Percentiles rank a stretch among this genome's conserved stretches.
Evolutionary conservation across 2,113 vertebrate species (phyloP).

Genomic region (Diphyllodes magnificus): DNA sequence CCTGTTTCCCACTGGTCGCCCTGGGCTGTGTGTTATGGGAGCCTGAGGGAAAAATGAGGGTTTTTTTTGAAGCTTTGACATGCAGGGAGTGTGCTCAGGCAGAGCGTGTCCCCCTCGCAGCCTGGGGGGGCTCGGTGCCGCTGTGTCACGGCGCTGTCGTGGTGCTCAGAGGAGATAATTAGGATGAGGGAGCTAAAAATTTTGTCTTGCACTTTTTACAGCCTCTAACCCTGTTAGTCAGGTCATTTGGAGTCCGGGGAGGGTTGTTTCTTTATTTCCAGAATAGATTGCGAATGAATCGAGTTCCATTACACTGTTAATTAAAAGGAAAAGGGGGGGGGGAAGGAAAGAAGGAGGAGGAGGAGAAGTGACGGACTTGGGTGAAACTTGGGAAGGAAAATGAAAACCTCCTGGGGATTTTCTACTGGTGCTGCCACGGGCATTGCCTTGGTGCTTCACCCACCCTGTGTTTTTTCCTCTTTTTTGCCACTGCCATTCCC

Average conservation of each 20-base stretch:
- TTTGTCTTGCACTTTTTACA: slow-evolving; percentile 14
- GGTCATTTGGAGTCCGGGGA: slow-evolving; percentile 46
- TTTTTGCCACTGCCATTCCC: not conserved
- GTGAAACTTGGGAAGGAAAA: not conserved
- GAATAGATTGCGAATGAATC: slow-evolving; percentile 47
- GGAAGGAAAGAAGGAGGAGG: not conserved
- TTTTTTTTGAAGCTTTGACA: not conserved
- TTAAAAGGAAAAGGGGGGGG: slow-evolving; percentile 29
- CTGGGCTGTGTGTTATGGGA: not conserved
- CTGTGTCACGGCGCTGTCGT: not conserved
- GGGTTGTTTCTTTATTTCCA: slow-evolving; percentile 38
- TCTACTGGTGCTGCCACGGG: not conserved
- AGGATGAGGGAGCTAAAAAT: slow-evolving; percentile 27
- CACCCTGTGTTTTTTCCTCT: not conserved
- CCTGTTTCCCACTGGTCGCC: not conserved
- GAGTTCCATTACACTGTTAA: slow-evolving; percentile 64
- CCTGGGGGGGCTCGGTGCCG: not conserved
- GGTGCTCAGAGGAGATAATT: slow-evolving; percentile 24
- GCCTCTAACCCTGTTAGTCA: slow-evolving; percentile 59
- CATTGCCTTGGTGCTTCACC: not conserved
- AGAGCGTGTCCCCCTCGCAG: not conserved
- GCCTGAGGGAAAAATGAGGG: not conserved
- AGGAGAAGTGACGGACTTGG: not conserved
- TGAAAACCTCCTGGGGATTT: not conserved
- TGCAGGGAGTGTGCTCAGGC: not conserved